Evolutionary conservation across 2,113 vertebrate genomes (phyloP).

Genomic region (Chamaetylas fuelleborni): DNA sequence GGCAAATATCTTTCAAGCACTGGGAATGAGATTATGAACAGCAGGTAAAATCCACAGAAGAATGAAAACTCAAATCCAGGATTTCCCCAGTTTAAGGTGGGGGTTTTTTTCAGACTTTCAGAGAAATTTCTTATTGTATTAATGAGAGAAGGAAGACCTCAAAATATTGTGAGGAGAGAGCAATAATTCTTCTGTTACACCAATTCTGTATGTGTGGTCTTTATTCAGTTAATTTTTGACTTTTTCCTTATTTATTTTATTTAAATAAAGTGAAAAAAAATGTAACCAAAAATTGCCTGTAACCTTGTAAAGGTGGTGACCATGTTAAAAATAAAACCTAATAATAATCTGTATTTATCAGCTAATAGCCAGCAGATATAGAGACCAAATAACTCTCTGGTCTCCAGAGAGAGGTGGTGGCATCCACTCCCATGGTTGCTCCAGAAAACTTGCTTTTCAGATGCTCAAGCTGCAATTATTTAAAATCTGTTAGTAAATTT

Average conservation of each 20-base stretch:
- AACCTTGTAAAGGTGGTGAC: not conserved
- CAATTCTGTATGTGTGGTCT: rapidly evolving
- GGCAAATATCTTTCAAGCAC: not conserved
- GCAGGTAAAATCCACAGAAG: not conserved
- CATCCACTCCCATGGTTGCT: not conserved
- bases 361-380: not conserved
- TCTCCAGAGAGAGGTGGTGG: not conserved
- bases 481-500: not conserved
- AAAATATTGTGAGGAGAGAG: not conserved
- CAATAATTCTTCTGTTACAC: not conserved
- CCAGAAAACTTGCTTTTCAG: not conserved
- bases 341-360: not conserved
- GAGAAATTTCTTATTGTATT: not conserved
- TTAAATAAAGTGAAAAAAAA: not conserved
- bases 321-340: not conserved
- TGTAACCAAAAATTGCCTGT: rapidly evolving
- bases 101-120: rapidly evolving
- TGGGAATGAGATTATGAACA: not conserved
- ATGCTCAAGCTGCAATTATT: not conserved
- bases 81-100: not conserved
- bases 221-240: not conserved
- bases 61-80: not conserved
- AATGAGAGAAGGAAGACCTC: not conserved
- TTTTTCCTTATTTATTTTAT: not conserved
- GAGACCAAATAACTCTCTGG: not conserved